phyloP scores from a whole-genome alignment of 2,797 vertebrate genomes.

The Muraenolepis orangiensis region DNA sequence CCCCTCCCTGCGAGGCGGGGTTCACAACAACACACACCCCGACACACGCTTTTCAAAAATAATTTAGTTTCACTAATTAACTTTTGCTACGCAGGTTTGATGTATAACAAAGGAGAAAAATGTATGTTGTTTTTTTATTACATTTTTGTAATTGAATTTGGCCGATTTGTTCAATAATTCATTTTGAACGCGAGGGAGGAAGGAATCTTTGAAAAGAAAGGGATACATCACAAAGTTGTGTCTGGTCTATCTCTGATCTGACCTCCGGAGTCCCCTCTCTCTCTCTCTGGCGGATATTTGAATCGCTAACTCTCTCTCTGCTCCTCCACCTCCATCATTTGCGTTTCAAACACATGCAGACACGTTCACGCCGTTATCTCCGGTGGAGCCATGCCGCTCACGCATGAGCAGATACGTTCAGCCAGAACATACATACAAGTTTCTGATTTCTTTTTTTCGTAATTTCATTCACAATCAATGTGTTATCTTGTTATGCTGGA shows the following conservation, averaged over 20 bases:
- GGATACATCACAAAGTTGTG: background rate
- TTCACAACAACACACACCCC: background rate
- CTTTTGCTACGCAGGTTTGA: background rate
- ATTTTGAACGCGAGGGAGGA: background rate
- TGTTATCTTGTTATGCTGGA: constrained; percentile 38
- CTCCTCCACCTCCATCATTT: background rate
- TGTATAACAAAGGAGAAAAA: background rate
- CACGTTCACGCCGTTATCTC: background rate
- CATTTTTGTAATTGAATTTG: background rate
- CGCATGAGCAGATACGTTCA: background rate
- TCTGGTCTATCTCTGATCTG: background rate
- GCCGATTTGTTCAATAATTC: background rate
- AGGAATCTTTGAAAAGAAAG: background rate
- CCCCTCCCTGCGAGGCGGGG: background rate
- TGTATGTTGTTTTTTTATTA: background rate
- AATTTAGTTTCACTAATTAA: background rate
- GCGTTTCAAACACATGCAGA: background rate
- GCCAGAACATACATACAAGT: constrained; percentile 22
- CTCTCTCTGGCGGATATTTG: background rate
- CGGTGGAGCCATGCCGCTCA: background rate
- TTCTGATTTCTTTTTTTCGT: constrained; percentile 48
- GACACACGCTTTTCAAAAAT: background rate
- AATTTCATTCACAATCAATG: constrained; percentile 51
- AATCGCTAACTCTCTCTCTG: background rate
- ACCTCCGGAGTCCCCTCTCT: background rate